phyloP scores from a whole-genome alignment of 1,140 invertebrate species.

The Semibalanus balanoides region DNA sequence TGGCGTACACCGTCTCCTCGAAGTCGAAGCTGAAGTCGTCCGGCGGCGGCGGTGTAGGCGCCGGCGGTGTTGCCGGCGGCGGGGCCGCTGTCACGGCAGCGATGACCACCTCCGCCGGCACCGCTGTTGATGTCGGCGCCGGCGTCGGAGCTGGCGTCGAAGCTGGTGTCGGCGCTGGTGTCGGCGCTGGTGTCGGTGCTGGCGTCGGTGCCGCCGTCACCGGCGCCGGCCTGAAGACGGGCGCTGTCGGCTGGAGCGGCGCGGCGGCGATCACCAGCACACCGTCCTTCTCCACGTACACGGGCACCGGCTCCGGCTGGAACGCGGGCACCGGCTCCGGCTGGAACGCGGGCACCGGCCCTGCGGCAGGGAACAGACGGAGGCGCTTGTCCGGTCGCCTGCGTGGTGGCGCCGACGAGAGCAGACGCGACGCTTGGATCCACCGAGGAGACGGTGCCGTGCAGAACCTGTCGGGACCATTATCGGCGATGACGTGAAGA shows the following conservation, averaged over 20 bases:
- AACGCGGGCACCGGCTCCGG: not conserved
- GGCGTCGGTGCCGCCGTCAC: too few species aligned
- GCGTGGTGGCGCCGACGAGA: too few species aligned
- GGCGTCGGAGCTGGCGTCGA: not conserved
- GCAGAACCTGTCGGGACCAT: too few species aligned
- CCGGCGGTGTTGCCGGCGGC: too few species aligned
- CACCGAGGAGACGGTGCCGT: too few species aligned
- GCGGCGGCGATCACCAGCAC: not conserved
- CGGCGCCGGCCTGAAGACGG: not conserved
- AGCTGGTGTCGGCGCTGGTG: not conserved
- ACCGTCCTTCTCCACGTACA: not conserved
- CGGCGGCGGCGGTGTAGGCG: not conserved
- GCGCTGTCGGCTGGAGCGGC: not conserved
- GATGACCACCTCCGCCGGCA: too few species aligned
- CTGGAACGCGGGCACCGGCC: not conserved
- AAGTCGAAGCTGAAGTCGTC: not conserved
- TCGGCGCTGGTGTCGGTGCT: not conserved
- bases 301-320: not conserved
- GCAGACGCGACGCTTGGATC: too few species aligned
- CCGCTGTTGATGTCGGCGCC: not conserved
- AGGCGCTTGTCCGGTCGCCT: too few species aligned
- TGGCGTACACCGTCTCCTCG: slow-evolving; percentile 6
- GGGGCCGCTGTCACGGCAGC: too few species aligned
- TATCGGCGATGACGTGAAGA: too few species aligned
- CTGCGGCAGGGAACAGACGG: too few species aligned